Percentiles rank a stretch among this genome's conserved stretches.
Conservation (phyloP, 2,797 vertebrate genomes). For the Capromys pilorides region DNA sequence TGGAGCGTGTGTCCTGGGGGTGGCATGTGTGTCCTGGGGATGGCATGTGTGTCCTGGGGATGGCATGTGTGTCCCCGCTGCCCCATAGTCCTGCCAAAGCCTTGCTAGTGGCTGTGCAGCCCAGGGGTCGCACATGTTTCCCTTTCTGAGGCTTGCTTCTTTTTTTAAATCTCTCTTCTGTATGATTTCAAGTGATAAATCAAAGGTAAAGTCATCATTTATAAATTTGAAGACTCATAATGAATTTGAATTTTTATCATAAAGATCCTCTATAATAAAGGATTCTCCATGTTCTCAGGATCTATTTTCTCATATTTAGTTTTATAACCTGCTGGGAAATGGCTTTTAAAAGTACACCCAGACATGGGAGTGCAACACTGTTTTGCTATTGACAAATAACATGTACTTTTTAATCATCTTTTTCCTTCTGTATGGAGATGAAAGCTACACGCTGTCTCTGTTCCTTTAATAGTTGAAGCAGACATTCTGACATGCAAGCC, state of each 20-base stretch:
- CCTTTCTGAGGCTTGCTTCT: neutral
- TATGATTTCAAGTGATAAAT: constrained; percentile 12
- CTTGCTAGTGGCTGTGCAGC: neutral
- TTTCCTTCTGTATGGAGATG: neutral
- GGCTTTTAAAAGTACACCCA: neutral
- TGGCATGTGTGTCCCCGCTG: neutral
- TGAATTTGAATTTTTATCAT: neutral
- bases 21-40: too few relatives aligned
- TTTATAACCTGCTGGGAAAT: neutral
- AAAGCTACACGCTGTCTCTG: neutral
- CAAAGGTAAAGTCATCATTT: neutral
- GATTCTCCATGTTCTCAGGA: neutral
- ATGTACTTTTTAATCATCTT: neutral
- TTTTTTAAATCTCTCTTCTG: neutral
- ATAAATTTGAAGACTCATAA: neutral
- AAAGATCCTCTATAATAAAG: neutral
- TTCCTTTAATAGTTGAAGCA: neutral
- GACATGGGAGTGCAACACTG: neutral
- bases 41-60: neutral
- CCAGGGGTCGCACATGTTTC: neutral
- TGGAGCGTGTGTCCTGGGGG: neutral
- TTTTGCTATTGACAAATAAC: neutral
- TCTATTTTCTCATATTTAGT: neutral
- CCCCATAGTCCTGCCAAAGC: neutral
- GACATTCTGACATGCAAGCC: neutral